Conservation (phyloP, 2,797 vertebrate species). For the Falco concolor region DNA sequence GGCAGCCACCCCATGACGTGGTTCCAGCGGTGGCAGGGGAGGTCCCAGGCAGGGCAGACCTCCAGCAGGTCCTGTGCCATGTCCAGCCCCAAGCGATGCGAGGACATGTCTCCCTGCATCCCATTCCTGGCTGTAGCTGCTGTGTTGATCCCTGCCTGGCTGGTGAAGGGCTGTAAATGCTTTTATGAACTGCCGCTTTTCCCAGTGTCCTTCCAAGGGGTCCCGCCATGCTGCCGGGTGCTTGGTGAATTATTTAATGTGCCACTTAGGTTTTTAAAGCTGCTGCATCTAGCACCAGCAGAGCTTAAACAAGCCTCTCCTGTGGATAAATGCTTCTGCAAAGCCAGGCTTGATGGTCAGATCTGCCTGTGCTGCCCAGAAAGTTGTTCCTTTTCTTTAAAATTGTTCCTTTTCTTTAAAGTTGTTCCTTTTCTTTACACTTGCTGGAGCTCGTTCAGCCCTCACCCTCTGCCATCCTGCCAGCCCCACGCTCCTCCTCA, state of each 20-base stretch:
- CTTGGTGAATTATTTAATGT: neutral
- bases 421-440: neutral
- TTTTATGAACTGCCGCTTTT: neutral
- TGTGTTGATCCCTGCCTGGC: neutral
- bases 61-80: fast-evolving
- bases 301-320: neutral
- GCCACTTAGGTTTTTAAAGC: neutral
- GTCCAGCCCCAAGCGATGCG: fast-evolving
- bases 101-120: fast-evolving
- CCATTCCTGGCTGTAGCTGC: neutral
- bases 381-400: neutral
- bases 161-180: neutral
- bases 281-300: neutral
- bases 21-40: neutral
- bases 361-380: neutral
- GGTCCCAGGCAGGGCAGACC: neutral
- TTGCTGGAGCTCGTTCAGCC: neutral
- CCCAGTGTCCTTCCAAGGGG: fast-evolving
- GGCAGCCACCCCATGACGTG: fast-evolving
- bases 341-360: neutral
- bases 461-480: neutral
- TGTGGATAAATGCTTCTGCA: neutral
- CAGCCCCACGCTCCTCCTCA: fast-evolving
- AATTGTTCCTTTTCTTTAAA: no score
- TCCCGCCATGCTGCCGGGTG: fast-evolving